Evolutionary conservation across 1,140 invertebrate species (phyloP).

Genomic region (Atta colombica): DNA sequence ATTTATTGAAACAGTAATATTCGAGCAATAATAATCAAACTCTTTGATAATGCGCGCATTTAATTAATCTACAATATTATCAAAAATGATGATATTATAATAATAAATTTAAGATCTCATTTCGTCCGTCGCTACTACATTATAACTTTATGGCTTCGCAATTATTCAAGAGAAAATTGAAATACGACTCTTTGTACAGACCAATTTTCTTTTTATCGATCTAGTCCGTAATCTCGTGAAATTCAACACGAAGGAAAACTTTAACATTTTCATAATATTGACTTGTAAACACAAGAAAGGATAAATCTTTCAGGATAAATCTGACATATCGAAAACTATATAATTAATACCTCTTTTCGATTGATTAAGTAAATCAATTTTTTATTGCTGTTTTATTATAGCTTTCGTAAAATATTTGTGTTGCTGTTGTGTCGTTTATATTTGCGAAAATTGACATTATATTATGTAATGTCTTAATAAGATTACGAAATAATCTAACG

Average conservation of each 20-base stretch:
- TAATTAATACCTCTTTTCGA: neutral
- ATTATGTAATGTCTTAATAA: conserved; percentile 8
- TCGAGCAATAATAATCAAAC: neutral
- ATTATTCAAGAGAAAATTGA: conserved; percentile 57
- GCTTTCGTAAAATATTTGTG: conserved; percentile 21
- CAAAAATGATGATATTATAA: conserved; percentile 1
- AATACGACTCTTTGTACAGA: conserved; percentile 15
- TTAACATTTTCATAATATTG: conserved; percentile 30
- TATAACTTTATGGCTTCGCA: conserved; percentile 24
- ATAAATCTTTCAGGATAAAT: conserved; percentile 32
- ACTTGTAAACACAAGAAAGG: conserved; percentile 34
- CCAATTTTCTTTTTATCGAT: conserved; percentile 26
- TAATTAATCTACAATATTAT: conserved; percentile 45
- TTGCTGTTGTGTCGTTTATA: neutral
- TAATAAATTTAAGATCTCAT: conserved; percentile 31
- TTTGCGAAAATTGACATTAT: neutral
- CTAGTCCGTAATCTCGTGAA: neutral
- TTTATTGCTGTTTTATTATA: conserved; percentile 29
- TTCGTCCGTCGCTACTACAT: neutral
- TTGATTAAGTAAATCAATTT: conserved; percentile 36
- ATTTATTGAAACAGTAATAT: neutral
- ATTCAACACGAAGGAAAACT: neutral
- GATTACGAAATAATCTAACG: conserved; percentile 1
- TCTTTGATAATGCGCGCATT: neutral
- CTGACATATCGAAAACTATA: conserved; percentile 27